Conservation (phyloP, 2,797 vertebrate genomes). For the Lutjanus campechanus region DNA sequence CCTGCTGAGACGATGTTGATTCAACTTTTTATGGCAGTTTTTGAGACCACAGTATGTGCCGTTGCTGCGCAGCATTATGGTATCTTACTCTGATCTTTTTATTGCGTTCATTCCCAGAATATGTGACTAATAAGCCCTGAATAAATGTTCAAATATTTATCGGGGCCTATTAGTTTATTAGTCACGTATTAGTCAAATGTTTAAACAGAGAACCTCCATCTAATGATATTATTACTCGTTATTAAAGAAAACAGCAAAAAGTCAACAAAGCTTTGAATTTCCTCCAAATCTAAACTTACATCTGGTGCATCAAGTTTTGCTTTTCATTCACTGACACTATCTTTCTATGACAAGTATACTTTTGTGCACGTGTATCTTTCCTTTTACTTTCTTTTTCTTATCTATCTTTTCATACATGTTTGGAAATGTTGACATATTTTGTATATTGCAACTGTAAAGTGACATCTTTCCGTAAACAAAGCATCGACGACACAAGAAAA, state of each 20-base stretch:
- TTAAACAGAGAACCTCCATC: background rate
- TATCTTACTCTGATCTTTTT: constrained; percentile 6
- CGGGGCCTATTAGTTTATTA: background rate
- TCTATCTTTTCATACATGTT: too few relatives aligned
- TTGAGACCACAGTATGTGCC: background rate
- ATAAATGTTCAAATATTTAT: constrained; percentile 37
- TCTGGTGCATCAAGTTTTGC: too few relatives aligned
- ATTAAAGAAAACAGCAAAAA: background rate
- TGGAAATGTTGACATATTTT: too few relatives aligned
- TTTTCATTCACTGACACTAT: too few relatives aligned
- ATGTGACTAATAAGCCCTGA: constrained; percentile 30
- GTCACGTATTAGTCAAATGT: constrained; percentile 30
- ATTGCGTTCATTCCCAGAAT: constrained; percentile 43
- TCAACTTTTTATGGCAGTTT: background rate
- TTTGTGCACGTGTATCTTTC: too few relatives aligned
- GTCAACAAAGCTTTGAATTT: background rate
- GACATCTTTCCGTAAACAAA: too few relatives aligned
- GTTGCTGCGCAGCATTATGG: background rate
- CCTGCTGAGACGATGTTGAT: background rate
- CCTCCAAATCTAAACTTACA: too few relatives aligned
- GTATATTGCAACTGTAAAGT: too few relatives aligned
- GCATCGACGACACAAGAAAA: background rate
- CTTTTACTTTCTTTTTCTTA: too few relatives aligned
- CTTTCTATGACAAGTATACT: too few relatives aligned
- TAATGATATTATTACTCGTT: background rate